Base-by-base conservation (phyloP, 2,888 invertebrate species). In the Sphaerophoria taeniata region DNA sequence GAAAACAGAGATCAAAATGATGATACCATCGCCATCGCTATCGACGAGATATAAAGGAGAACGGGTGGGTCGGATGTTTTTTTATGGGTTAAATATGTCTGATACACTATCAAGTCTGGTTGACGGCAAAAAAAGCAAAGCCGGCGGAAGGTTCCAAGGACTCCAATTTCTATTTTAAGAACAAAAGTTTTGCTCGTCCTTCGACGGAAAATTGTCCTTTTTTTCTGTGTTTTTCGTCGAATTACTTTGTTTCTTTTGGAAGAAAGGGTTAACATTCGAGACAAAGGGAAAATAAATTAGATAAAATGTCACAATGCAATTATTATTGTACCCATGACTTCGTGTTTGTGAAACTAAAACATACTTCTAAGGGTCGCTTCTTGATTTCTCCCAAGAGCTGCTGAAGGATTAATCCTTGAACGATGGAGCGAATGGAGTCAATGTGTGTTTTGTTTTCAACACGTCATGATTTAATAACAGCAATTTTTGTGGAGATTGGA, bases 1-100 rank as follows among this genome's bases (percentile, higher is more conserved):
- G 82, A 63, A 71, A 74, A 75, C 71, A 71, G 71, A 75, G 74
- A 84, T 84, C 79, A 79, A 71, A 67, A 58, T 58, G 60, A 79
- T 49, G 74, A 79, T 82, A 73, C 14, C 39, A 63, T 63, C 47
- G 34, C 4, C 7, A 2, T 2, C 7, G 39, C 6, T 7, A 11
- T 43, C 7, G 36, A 6, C 4, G 36, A 36, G 36, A 6, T 4
- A 36, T 7, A 43, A 6, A 9, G 39, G 39, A 7, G 39, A 43
- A 9, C 36, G 11, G 45, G 47, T 0, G 16, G 31, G 45, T 6
- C 4, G 24, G 39, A 5, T 3, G 2, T n/a, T 43, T 31, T 55
- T 71, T 49, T 49, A 47, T 53, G 36, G 45, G 34, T 7, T 34
- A 72, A 81, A 60, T 43, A 43, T 67, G 67, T 72, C 81, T 71